These are phyloP conservation scores for Odontesthes bonariensis DNA, from an alignment of 2,113 vertebrate species.

Conservation along the genomic window DNA sequence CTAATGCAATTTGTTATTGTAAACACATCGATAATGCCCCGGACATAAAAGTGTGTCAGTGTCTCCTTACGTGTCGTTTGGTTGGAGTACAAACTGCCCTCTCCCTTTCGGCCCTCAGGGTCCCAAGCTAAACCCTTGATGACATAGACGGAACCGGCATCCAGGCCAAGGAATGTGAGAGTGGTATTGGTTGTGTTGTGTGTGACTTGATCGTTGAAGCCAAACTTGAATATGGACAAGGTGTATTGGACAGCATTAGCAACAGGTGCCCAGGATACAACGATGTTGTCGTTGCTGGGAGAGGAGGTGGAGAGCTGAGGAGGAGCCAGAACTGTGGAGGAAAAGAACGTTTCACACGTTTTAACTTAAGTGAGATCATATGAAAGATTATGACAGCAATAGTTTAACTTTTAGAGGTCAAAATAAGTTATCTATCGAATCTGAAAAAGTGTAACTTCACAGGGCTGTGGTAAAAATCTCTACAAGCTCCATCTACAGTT, in stretches of 20 bases:
- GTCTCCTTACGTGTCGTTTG: slow-evolving; percentile 90
- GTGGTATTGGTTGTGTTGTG: slow-evolving; percentile 84
- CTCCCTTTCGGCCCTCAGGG: slow-evolving; percentile 83
- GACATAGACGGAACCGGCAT: slow-evolving; percentile 86
- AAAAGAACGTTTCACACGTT: not conserved
- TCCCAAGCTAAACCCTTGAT: slow-evolving; percentile 88
- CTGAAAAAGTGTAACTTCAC: not conserved
- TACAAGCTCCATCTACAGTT: not conserved
- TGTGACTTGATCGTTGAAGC: slow-evolving; percentile 76
- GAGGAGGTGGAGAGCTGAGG: slow-evolving; percentile 83
- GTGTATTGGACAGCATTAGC: slow-evolving; percentile 83
- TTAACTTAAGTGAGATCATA: not conserved
- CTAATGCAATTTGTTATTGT: not conserved
- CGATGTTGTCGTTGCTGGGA: slow-evolving; percentile 83
- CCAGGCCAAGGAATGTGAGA: slow-evolving; percentile 81
- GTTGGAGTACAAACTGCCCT: slow-evolving; percentile 80
- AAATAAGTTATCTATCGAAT: not conserved
- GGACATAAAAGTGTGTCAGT: not conserved
- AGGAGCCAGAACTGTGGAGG: slow-evolving; percentile 86
- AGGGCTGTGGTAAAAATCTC: not conserved
- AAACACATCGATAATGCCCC: not conserved
- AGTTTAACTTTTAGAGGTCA: not conserved
- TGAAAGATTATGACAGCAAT: not conserved
- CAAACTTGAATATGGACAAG: slow-evolving; percentile 82
- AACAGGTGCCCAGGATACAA: slow-evolving; percentile 84